Conservation (phyloP, 2,797 vertebrate species). For the Channa striata region DNA sequence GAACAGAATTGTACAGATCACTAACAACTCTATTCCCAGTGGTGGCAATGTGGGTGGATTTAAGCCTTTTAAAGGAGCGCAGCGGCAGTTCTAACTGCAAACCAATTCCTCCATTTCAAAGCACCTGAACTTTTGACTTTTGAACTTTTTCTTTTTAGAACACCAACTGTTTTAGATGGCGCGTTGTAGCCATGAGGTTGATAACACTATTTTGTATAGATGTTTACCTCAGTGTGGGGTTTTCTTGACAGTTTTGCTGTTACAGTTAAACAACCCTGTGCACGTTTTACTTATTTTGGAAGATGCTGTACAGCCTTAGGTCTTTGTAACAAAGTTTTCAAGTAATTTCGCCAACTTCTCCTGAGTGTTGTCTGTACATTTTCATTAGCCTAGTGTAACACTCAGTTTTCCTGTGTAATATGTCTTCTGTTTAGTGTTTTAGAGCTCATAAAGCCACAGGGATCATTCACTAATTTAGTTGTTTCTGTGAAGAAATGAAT, state of each 20-base stretch:
- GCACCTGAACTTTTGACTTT: conserved; percentile 54
- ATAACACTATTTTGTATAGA: conserved; percentile 77
- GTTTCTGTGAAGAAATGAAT: conserved; percentile 4
- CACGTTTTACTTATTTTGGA: conserved; percentile 70
- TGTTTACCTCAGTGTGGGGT: conserved; percentile 70
- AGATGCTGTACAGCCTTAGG: conserved; percentile 72
- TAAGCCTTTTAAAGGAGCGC: conserved; percentile 95
- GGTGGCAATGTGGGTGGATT: conserved; percentile 92
- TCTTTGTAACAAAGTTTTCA: conserved; percentile 76
- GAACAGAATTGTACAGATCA: conserved; percentile 97
- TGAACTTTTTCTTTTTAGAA: conserved; percentile 83
- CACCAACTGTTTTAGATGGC: conserved; percentile 75
- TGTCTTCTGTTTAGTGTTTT: conserved; percentile 54
- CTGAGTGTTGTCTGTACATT: conserved; percentile 72
- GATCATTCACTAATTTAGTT: conserved; percentile 14
- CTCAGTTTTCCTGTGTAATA: conserved; percentile 46
- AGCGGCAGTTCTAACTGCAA: conserved; percentile 88
- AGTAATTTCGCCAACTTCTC: conserved; percentile 56
- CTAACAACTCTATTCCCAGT: conserved; percentile 91
- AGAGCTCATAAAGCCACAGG: conserved; percentile 11
- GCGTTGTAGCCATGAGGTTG: conserved; percentile 60
- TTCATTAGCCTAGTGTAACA: conserved; percentile 71
- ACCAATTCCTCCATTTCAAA: conserved; percentile 37
- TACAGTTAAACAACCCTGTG: conserved; percentile 63
- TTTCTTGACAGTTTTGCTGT: conserved; percentile 72